Evolutionary conservation across 1,140 invertebrate genomes (phyloP).

Genomic region (Varroa destructor): DNA sequence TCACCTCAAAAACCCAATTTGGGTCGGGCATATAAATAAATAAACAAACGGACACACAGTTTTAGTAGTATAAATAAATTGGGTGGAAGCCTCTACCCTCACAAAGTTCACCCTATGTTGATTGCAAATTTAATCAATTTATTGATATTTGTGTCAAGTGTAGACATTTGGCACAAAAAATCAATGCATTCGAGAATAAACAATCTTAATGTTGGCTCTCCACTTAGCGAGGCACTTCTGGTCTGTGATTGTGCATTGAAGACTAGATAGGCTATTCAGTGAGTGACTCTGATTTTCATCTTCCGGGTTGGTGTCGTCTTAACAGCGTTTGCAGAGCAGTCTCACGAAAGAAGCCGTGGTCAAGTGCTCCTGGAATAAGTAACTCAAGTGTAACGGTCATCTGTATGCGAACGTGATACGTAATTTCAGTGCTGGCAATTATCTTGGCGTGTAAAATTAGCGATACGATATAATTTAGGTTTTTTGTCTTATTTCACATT

Average conservation of each 20-base stretch:
- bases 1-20: too few species aligned
- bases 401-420: background rate
- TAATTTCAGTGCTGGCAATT: background rate
- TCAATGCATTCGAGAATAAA: background rate
- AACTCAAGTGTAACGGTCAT: background rate
- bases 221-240: background rate
- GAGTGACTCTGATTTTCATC: background rate
- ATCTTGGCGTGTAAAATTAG: conserved; percentile 6
- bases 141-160: too few species aligned
- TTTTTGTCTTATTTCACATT: conserved; percentile 39
- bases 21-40: too few species aligned
- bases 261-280: background rate
- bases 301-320: background rate
- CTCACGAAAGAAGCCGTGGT: background rate
- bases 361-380: conserved; percentile 14
- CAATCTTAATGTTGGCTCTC: background rate
- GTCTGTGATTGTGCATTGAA: background rate
- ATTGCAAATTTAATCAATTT: too few species aligned
- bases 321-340: background rate
- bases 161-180: too few species aligned
- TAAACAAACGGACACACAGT: too few species aligned
- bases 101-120: too few species aligned
- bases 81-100: too few species aligned
- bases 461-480: conserved; percentile 36
- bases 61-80: too few species aligned